Evolutionary conservation across 2,888 invertebrate species (phyloP).

Genomic region (Pachliopta kotzebuea): DNA sequence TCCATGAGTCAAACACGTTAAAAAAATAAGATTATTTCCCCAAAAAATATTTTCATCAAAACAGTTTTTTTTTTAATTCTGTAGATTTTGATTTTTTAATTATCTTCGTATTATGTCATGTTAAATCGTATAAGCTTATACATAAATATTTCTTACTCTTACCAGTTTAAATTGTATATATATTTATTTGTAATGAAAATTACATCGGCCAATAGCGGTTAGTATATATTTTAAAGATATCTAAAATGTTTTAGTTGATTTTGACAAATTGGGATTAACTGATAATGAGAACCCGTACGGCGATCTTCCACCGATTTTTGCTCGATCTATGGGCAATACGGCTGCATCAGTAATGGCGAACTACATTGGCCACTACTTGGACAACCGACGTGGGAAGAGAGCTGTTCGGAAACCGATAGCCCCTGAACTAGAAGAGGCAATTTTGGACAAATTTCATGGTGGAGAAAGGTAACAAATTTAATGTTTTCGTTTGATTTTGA

Average conservation of each 20-base stretch:
- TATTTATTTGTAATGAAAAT: not conserved
- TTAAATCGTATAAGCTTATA: no score
- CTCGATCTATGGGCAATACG: slow-evolving; percentile 87
- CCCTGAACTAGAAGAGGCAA: slow-evolving; percentile 58
- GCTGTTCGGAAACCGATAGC: slow-evolving; percentile 49
- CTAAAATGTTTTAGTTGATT: slow-evolving; percentile 84
- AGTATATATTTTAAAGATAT: not conserved
- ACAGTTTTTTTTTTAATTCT: no score
- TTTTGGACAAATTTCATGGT: slow-evolving; percentile 83
- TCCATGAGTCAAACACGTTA: no score
- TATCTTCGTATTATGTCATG: no score
- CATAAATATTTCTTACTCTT: no score
- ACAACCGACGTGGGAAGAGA: slow-evolving; percentile 79
- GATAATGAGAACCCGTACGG: slow-evolving; percentile 94
- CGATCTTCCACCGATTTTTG: slow-evolving; percentile 87
- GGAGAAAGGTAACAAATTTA: slow-evolving; percentile 82
- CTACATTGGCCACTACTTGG: slow-evolving; percentile 86
- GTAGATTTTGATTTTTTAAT: no score
- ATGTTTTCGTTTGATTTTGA: no score
- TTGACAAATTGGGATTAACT: slow-evolving; percentile 91
- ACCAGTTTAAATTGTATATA: no score
- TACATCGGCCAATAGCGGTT: not conserved
- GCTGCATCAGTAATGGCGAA: slow-evolving; percentile 86
- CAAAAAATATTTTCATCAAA: no score
- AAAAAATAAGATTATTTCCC: no score